Evolutionary conservation across 2,888 invertebrate species (phyloP).

Genomic region (Neria commutata): DNA sequence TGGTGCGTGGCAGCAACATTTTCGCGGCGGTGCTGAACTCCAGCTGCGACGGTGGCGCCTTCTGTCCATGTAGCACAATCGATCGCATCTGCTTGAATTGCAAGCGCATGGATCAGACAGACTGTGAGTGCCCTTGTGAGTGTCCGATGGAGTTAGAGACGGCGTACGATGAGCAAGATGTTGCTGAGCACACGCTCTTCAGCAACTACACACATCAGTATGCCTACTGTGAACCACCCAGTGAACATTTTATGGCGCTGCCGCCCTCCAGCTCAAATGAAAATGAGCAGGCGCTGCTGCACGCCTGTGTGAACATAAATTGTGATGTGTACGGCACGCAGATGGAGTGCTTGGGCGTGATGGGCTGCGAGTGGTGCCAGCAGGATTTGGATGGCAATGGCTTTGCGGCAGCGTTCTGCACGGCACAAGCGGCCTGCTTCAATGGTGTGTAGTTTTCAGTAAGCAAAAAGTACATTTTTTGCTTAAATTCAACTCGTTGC

Average conservation of each 20-base stretch:
- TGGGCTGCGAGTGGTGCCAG: constrained; percentile 93
- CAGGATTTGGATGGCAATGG: constrained; percentile 76
- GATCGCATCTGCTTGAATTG: constrained; percentile 90
- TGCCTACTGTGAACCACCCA: constrained; percentile 54
- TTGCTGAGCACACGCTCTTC: constrained; percentile 22
- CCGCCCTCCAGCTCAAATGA: constrained; percentile 61
- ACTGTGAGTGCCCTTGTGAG: constrained; percentile 95
- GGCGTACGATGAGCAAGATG: neutral
- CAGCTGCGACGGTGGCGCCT: constrained; percentile 81
- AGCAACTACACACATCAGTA: constrained; percentile 51
- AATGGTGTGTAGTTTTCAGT: constrained; percentile 65
- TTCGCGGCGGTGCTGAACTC: constrained; percentile 89
- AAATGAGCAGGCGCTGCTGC: constrained; percentile 66
- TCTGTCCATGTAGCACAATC: constrained; percentile 91
- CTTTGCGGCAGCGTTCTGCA: constrained; percentile 77
- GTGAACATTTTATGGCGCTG: constrained; percentile 47
- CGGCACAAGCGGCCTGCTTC: constrained; percentile 81
- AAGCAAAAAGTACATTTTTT: neutral
- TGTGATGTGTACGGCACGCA: constrained; percentile 72
- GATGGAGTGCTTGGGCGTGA: constrained; percentile 72
- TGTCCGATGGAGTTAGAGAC: constrained; percentile 68
- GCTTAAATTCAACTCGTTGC: neutral
- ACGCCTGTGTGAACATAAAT: constrained; percentile 71
- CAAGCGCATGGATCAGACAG: constrained; percentile 90
- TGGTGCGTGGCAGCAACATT: constrained; percentile 84